phyloP scores from a whole-genome alignment of 2,888 invertebrate genomes.

The Acholoe squamosa region DNA sequence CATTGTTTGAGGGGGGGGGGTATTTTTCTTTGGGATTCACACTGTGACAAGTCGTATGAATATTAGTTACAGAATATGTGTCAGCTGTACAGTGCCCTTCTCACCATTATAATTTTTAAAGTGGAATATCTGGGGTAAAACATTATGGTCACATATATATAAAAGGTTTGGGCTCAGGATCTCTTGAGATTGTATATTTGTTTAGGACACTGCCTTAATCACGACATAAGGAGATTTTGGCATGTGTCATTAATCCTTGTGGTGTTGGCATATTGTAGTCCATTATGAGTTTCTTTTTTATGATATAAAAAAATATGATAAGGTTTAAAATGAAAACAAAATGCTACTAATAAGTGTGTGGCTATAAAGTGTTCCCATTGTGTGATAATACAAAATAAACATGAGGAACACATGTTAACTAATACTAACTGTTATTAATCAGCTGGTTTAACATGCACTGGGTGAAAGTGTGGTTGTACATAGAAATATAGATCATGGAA shows the following conservation, averaged over 20 bases:
- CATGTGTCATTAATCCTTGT: background rate
- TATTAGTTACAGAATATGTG: no score
- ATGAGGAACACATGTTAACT: no score
- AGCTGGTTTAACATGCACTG: background rate
- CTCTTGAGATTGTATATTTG: background rate
- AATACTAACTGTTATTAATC: background rate
- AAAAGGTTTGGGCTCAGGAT: constrained; percentile 12
- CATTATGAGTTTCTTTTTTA: no score
- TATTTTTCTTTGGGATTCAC: no score
- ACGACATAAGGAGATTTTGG: background rate
- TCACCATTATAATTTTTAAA: no score
- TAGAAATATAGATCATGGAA: background rate
- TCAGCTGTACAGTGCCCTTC: no score
- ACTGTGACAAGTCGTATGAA: no score
- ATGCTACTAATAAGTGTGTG: background rate
- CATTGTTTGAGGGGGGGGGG: no score
- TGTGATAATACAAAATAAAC: no score
- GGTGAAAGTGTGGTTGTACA: background rate
- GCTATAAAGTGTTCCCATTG: no score
- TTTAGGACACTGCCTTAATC: constrained; percentile 19
- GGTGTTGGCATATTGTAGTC: constrained; percentile 12
- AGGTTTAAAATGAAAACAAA: background rate
- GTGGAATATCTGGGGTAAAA: background rate
- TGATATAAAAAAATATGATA: no score
- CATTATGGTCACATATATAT: constrained; percentile 17